phyloP scores from a whole-genome alignment of 2,113 vertebrate species.

The Pteruthius melanotis region DNA sequence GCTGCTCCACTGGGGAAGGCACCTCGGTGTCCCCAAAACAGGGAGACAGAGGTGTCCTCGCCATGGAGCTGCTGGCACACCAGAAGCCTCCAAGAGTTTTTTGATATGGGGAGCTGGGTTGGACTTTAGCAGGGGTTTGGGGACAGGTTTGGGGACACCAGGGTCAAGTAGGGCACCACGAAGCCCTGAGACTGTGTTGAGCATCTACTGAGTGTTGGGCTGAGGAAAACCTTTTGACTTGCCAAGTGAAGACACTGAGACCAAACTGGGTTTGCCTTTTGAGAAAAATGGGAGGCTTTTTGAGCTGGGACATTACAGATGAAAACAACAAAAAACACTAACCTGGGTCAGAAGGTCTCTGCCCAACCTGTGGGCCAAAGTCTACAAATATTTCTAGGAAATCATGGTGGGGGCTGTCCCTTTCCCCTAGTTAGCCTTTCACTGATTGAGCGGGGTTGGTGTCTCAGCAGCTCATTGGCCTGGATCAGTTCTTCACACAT shows the following conservation, averaged over 20 bases:
- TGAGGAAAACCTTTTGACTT: conserved; percentile 27
- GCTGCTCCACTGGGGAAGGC: not conserved
- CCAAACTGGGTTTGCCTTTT: not conserved
- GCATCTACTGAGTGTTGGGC: not conserved
- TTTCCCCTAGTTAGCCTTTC: not conserved
- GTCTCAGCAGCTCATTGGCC: not conserved
- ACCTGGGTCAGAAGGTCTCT: not conserved
- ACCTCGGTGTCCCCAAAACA: rapidly evolving
- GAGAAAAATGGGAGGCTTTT: not conserved
- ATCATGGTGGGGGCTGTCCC: not conserved
- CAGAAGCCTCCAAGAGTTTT: not conserved
- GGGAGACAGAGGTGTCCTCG: not conserved
- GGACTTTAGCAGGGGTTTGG: not conserved
- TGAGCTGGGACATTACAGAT: not conserved
- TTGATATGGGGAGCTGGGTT: rapidly evolving
- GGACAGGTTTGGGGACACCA: not conserved
- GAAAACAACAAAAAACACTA: not conserved
- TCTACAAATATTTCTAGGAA: not conserved
- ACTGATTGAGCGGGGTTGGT: rapidly evolving
- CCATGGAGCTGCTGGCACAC: not conserved
- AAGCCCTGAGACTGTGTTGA: not conserved
- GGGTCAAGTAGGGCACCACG: not conserved
- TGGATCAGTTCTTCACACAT: not conserved
- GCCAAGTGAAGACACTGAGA: conserved; percentile 29
- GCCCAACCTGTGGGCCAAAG: not conserved